phyloP scores from a whole-genome alignment of 2,888 invertebrate genomes.

The Hemistola chrysoprasaria region DNA sequence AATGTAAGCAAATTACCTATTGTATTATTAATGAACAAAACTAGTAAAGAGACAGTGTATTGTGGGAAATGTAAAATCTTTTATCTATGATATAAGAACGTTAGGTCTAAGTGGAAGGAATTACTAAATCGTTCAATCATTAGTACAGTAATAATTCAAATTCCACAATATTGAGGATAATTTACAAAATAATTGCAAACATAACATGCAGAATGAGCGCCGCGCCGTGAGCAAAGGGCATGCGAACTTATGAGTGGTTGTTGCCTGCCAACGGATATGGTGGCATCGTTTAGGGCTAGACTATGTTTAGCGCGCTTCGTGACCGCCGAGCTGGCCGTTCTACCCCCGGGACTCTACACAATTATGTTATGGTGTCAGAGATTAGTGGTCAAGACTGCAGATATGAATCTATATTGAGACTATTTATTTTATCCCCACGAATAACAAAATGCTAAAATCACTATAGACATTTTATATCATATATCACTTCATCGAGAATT shows the following conservation, averaged over 20 bases:
- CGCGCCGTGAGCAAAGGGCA: constrained; percentile 28
- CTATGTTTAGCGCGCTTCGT: constrained; percentile 74
- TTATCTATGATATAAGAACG: no score
- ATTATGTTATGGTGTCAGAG: constrained; percentile 73
- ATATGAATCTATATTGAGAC: constrained; percentile 50
- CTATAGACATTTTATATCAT: no score
- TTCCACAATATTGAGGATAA: constrained; percentile 20
- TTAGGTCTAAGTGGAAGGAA: no score
- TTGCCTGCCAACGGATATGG: constrained; percentile 69
- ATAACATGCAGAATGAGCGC: constrained; percentile 12
- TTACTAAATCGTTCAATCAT: neutral
- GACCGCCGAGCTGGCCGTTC: constrained; percentile 65
- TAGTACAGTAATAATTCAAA: constrained; percentile 1
- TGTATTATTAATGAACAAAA: no score
- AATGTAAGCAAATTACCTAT: constrained; percentile 27
- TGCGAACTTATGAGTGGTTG: constrained; percentile 57
- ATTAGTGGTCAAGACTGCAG: constrained; percentile 55
- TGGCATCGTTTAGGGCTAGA: constrained; percentile 72
- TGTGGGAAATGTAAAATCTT: no score
- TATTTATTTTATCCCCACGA: constrained; percentile 49
- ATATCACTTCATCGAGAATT: no score
- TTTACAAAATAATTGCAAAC: constrained; percentile 26
- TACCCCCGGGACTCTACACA: constrained; percentile 60
- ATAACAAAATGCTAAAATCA: constrained; percentile 14
- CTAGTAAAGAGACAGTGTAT: no score